A percentile compares a stretch with the other conserved stretches of the same genome.
Conservation (phyloP, 2,888 invertebrate genomes). For the Drepanosiphum platanoidis region DNA sequence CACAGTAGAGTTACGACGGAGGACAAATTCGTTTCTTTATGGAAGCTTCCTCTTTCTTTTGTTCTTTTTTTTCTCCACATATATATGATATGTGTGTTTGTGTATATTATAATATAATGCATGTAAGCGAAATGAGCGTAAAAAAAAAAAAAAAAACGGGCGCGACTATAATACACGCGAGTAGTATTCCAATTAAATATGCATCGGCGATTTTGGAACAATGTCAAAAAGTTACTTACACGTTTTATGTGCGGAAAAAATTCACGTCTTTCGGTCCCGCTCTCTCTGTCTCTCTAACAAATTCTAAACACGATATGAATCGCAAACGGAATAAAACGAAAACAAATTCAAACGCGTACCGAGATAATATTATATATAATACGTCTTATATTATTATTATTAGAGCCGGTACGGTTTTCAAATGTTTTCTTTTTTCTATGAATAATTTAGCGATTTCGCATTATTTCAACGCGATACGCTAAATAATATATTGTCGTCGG, state of each 20-base stretch:
- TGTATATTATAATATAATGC: slow-evolving; percentile 28
- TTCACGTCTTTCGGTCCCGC: neutral
- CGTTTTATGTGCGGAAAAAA: neutral
- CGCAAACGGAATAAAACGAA: too few species aligned
- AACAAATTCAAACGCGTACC: too few species aligned
- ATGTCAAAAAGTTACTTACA: slow-evolving; percentile 37
- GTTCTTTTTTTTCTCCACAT: slow-evolving; percentile 32
- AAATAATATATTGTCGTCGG: neutral
- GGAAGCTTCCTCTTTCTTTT: slow-evolving; percentile 50
- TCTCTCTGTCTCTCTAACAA: neutral
- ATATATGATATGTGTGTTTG: neutral
- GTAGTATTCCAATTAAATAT: slow-evolving; percentile 42
- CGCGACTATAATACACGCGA: neutral
- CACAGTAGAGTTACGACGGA: slow-evolving; percentile 47
- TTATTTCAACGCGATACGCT: too few species aligned
- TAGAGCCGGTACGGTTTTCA: neutral
- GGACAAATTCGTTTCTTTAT: slow-evolving; percentile 58
- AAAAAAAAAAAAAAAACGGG: slow-evolving; percentile 31
- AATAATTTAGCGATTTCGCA: neutral
- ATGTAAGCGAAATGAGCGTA: slow-evolving; percentile 26
- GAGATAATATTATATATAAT: too few species aligned
- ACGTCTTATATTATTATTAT: neutral
- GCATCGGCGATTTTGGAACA: slow-evolving; percentile 57
- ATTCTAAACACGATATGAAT: neutral
- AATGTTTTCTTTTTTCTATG: neutral